Conservation (phyloP, 1,140 invertebrate genomes). For the Microplitis mediator region DNA sequence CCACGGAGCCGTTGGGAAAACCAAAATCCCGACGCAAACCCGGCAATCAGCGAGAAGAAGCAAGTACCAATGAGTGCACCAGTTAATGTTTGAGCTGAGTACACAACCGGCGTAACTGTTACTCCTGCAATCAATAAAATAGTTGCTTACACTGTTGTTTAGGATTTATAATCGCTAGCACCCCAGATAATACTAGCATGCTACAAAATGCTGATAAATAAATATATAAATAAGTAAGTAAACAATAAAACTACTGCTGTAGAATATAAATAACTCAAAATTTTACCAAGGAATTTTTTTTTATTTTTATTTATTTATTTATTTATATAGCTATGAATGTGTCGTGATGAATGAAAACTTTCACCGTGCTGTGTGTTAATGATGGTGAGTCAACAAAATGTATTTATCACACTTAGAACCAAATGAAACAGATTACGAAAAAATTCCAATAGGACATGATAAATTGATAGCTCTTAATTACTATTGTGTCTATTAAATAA, state of each 20-base stretch:
- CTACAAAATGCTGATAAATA: not conserved
- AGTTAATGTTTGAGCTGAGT: slow-evolving; percentile 79
- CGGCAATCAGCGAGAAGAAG: slow-evolving; percentile 78
- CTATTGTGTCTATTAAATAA: not conserved
- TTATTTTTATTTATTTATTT: not conserved
- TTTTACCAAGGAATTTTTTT: not conserved
- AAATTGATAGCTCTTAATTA: slow-evolving; percentile 14
- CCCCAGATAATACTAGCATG: slow-evolving; percentile 27
- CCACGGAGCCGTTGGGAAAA: slow-evolving; percentile 79
- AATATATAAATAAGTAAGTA: not conserved
- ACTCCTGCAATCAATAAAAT: slow-evolving; percentile 60
- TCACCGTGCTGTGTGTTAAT: slow-evolving; percentile 22
- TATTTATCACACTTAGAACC: not conserved
- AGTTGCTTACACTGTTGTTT: slow-evolving; percentile 9
- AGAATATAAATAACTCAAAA: too few species aligned
- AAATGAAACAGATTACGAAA: slow-evolving; percentile 12
- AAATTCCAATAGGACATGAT: not conserved
- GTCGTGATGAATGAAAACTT: slow-evolving; percentile 23
- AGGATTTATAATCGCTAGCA: slow-evolving; percentile 32
- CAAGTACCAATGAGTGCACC: slow-evolving; percentile 80
- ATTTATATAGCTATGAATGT: not conserved
- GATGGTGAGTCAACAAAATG: slow-evolving; percentile 14
- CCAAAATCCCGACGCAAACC: slow-evolving; percentile 82
- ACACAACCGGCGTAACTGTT: slow-evolving; percentile 72
- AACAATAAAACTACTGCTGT: not conserved